Conservation (phyloP, 35 echinoderm and acorn worm species). For the Holothuria glaberrima region DNA sequence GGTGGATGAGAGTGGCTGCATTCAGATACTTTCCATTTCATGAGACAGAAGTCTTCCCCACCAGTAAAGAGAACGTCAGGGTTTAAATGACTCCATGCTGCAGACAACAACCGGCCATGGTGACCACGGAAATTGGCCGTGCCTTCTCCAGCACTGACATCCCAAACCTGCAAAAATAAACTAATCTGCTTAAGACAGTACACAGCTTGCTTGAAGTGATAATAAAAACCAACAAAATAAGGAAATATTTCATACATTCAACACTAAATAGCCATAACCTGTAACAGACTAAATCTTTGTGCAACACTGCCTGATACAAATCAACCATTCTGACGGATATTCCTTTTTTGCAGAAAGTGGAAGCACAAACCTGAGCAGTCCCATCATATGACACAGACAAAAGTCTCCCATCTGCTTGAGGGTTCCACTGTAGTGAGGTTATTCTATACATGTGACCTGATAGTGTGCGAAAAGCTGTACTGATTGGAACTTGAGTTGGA, state of each 20-base stretch:
- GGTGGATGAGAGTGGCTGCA: constrained; percentile 77
- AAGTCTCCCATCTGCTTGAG: constrained; percentile 72
- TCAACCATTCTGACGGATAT: no score
- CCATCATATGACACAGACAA: constrained; percentile 92
- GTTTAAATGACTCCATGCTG: constrained; percentile 71
- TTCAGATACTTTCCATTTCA: constrained; percentile 84
- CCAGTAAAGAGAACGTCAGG: constrained; percentile 78
- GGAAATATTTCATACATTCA: no score
- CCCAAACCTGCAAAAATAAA: constrained; percentile 72
- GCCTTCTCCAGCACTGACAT: constrained; percentile 73
- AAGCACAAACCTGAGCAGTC: constrained; percentile 84
- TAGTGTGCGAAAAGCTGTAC: constrained; percentile 66
- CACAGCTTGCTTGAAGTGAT: no score
- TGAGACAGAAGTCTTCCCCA: constrained; percentile 90
- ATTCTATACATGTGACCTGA: constrained; percentile 79
- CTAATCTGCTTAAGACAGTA: no score
- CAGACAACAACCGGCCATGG: constrained; percentile 70
- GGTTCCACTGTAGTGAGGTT: constrained; percentile 87
- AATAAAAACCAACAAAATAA: no score
- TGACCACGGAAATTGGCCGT: constrained; percentile 93
- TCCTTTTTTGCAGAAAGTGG: not conserved
- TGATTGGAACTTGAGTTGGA: constrained; percentile 36
- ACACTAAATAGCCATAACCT: no score
- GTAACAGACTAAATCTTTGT: no score
- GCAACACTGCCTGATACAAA: no score